Conservation (phyloP, 2,888 invertebrate species). For the Cotesia congregata region DNA sequence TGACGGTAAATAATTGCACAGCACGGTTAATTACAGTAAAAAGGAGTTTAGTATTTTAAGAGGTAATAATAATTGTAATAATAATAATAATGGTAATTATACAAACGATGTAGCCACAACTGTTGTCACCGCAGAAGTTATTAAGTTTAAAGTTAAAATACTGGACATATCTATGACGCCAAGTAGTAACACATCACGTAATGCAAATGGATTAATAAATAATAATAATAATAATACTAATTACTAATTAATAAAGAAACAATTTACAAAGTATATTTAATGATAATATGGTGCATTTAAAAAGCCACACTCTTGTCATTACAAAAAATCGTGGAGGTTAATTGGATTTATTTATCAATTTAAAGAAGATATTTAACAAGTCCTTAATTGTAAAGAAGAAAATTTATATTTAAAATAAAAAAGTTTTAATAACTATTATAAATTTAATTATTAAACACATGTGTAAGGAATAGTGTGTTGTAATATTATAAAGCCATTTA, state of each 20-base stretch:
- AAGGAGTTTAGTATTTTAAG: slow-evolving; percentile 46
- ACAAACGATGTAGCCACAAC: slow-evolving; percentile 56
- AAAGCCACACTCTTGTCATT: slow-evolving; percentile 32
- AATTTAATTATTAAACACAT: slow-evolving; percentile 52
- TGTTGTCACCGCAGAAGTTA: slow-evolving; percentile 61
- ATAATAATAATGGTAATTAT: slow-evolving; percentile 26
- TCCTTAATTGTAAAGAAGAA: slow-evolving; percentile 3
- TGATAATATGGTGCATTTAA: slow-evolving; percentile 44
- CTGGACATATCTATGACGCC: slow-evolving; percentile 65
- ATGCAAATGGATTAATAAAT: slow-evolving; percentile 45
- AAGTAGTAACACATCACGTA: slow-evolving; percentile 54
- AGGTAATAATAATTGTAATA: slow-evolving; percentile 32
- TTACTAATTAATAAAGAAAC: slow-evolving; percentile 37
- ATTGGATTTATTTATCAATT: slow-evolving; percentile 5
- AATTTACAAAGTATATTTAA: slow-evolving; percentile 51
- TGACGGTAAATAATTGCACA: slow-evolving; percentile 51
- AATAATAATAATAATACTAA: slow-evolving; percentile 36
- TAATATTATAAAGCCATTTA: slow-evolving; percentile 54
- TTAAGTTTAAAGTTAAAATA: slow-evolving; percentile 59
- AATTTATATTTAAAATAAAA: slow-evolving; percentile 1
- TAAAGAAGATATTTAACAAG: slow-evolving; percentile 18
- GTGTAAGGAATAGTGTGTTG: slow-evolving; percentile 55
- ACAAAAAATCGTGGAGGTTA: slow-evolving; percentile 17
- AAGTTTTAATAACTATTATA: slow-evolving; percentile 11
- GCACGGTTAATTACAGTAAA: slow-evolving; percentile 55